phyloP scores from a whole-genome alignment of 2,113 vertebrate species.

The Xerus inauris region DNA sequence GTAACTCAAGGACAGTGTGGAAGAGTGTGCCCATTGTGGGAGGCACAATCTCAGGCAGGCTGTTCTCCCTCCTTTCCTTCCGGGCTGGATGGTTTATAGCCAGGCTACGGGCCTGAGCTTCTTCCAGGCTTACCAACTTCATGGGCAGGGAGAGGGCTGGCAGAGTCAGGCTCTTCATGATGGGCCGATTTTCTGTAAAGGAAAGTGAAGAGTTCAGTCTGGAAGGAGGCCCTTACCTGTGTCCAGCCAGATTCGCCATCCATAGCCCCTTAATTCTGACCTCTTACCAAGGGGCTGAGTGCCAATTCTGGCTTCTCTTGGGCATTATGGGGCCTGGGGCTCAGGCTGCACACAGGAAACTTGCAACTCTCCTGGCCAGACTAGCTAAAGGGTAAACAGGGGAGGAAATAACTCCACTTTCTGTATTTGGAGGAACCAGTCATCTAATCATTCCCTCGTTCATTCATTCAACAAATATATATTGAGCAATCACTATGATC shows the following conservation, averaged over 20 bases:
- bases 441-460: background rate
- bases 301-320: background rate
- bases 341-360: background rate
- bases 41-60: conserved; percentile 93
- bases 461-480: background rate
- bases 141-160: conserved; percentile 92
- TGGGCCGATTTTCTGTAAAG: conserved; percentile 85
- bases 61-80: conserved; percentile 94
- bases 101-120: conserved; percentile 95
- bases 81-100: conserved; percentile 93
- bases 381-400: background rate
- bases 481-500: background rate
- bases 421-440: background rate
- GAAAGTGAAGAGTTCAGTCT: conserved; percentile 56
- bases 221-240: accelerated
- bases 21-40: conserved; percentile 92
- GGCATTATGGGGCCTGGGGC: background rate
- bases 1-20: conserved; percentile 96
- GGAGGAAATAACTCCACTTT: background rate
- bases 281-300: background rate
- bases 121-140: conserved; percentile 98
- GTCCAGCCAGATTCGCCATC: background rate
- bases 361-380: background rate
- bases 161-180: conserved; percentile 92
- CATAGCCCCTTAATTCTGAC: background rate